Conservation (phyloP, 2,797 vertebrate species). For the Gymnoscopelus braueri region DNA sequence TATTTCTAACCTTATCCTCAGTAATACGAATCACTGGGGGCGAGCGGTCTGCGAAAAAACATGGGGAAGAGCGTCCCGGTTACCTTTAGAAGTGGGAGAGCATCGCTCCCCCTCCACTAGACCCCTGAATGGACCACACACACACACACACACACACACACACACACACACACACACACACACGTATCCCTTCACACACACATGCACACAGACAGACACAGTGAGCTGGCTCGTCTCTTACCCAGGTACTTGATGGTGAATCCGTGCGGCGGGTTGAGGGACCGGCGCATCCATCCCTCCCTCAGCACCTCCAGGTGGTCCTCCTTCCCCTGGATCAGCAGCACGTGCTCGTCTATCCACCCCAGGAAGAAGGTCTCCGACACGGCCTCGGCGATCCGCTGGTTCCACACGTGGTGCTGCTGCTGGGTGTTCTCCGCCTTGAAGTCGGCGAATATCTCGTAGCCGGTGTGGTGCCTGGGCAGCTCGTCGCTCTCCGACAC, state of each 20-base stretch:
- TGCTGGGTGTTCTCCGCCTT: conserved; percentile 93
- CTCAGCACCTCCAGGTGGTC: conserved; percentile 94
- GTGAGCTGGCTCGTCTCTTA: conserved; percentile 70
- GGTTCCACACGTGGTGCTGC: conserved; percentile 93
- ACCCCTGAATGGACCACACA: background rate
- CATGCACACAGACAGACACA: background rate
- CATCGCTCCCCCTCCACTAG: too few relatives aligned
- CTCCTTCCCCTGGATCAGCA: conserved; percentile 95
- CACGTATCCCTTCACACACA: background rate
- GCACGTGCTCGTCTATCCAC: conserved; percentile 97
- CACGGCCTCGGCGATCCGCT: conserved; percentile 90
- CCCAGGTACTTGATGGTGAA: conserved; percentile 95
- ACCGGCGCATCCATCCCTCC: conserved; percentile 93
- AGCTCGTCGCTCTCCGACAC: conserved; percentile 81
- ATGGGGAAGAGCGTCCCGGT: background rate
- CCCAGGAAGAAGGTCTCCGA: conserved; percentile 95
- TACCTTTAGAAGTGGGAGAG: too few relatives aligned
- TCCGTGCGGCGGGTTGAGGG: conserved; percentile 91
- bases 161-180: conserved; percentile 4
- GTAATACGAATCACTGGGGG: too few relatives aligned
- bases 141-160: background rate
- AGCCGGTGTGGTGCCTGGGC: conserved; percentile 90
- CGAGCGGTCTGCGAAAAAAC: background rate
- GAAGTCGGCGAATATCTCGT: conserved; percentile 97
- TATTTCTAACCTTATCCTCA: too few relatives aligned